Evolutionary conservation across 2,113 vertebrate genomes (phyloP), one percentile per base, ranked within the genome.

Genomic region (Smithornis capensis): DNA sequence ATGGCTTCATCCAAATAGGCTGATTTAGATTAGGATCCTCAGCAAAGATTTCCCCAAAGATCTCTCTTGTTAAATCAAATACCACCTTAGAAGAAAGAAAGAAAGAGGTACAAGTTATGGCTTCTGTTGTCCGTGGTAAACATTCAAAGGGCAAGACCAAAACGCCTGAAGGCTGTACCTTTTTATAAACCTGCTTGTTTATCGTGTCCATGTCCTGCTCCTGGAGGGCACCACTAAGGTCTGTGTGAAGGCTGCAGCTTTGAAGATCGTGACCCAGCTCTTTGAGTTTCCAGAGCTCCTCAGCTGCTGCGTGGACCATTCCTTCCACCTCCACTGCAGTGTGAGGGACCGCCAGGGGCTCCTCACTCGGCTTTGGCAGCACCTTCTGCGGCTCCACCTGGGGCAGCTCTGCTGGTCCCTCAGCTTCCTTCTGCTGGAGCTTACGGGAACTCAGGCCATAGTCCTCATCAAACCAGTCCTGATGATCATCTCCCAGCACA

Each of bases 391-490:
- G 96, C 87, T 99, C 98, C n/a, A 96, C 98, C 45, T 98, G 98
- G 71, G 98, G 97, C 70, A 94, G 86, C 79, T 96, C 94, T 94
- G 98, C 93, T 84, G 97, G 75, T 60, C 98, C 97, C 96, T 98
- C 98, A n/a, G 97, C 94, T 79, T 98, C 97, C 88, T 98, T 98
- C 96, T 99, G 98, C 82, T 98, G 98, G 88, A 98, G 97, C 95
- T 98, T 98, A 19, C 44, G 98, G 42, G 98, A 99, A 89, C 98
- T 99, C 94, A 99, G 98, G 69, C 99, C 99, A 96, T 99, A 99
- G 97, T 99, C 99, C 95, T 99, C 99, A 95, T 99, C 99, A 96
- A 99, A 99, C 99, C 99, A 99, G 96, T 99, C 99, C 62, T 99
- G 99, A 60, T 99, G 99, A 60, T 99, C 99, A 52, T 99, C 99